phyloP scores from a whole-genome alignment of 2,113 vertebrate species.

The Phalacrocorax pelagicus region DNA sequence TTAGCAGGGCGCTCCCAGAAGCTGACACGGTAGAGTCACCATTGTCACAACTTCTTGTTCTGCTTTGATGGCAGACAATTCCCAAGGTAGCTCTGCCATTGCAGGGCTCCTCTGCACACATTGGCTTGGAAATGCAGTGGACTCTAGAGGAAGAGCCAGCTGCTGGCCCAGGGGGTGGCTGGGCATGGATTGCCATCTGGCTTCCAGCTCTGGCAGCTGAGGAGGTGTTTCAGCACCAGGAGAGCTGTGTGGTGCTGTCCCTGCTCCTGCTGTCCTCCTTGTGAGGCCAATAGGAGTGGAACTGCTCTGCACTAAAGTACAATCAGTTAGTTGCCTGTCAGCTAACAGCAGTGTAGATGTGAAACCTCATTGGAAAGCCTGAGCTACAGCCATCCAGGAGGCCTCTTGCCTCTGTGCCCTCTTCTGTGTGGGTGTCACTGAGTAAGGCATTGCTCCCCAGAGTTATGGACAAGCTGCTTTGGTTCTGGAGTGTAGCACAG shows the following conservation, averaged over 20 bases:
- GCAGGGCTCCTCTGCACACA: background rate
- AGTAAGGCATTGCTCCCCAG: background rate
- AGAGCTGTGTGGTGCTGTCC: background rate
- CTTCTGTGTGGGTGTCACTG: no score
- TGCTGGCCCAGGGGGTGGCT: background rate
- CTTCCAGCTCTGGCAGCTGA: background rate
- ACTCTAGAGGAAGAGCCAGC: background rate
- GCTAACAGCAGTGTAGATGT: rapidly evolving
- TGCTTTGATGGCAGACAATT: rapidly evolving
- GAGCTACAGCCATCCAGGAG: background rate
- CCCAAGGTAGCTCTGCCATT: background rate
- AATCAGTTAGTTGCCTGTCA: no score
- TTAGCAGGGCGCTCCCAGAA: background rate
- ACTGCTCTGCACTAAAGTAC: background rate
- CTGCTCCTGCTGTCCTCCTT: background rate
- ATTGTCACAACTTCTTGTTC: background rate
- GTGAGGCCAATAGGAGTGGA: rapidly evolving
- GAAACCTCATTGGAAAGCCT: background rate
- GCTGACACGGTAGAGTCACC: rapidly evolving
- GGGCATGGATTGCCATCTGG: background rate
- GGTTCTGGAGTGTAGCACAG: background rate
- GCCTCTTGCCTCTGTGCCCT: background rate
- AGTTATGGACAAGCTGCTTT: background rate
- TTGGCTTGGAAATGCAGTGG: background rate
- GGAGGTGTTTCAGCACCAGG: background rate